Base-by-base conservation (phyloP, 2,113 vertebrate species). In the Rissa tridactyla region DNA sequence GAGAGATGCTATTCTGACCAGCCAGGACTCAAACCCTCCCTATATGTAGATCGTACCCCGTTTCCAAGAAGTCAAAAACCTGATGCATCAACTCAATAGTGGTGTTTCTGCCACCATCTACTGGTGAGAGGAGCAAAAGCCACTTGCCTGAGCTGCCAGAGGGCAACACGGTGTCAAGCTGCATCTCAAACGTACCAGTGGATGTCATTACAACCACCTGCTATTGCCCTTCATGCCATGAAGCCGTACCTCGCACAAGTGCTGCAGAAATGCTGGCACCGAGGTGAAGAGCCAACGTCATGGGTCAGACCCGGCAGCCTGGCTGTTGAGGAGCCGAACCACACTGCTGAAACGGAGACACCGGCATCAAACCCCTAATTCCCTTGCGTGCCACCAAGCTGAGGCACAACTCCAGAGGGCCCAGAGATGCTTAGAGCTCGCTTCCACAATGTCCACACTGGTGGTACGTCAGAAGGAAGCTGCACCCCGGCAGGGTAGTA, bases 401-500 rank as follows among this genome's bases (percentile, higher is more conserved):
- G 21, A 70, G 51, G 55, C 25, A n/a, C 65, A 64, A 11, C 62
- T 66, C n/a, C 57, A 71, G 89, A 72, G 26, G 17, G 69, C 38
- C 29, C 64, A 94, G 42, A 60, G 80, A 42, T 10, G 57, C 73
- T 72, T 2, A 36, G 42, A 52, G 69, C 61, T 91, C 72, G 11
- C 3, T 68, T 15, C 32, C 61, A 60, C 8, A 13, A 2, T 0
- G 0, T 13, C 65, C 26, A 9, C 0, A 8, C 6, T n/a, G 7
- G 0, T 21, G 75, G 16, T 0, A 10, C 0, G 5, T 32, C 55
- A 30, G 75, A n/a, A 58, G 51, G 62, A 57, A 75, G 90, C 83
- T 70, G 83, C 62, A 61, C 26, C 29, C 6, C 2, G 3, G 22
- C 70, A 90, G 52, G 57, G 80, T 64, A 80, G 27, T 1, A 5